Base-by-base conservation (phyloP, 2,888 invertebrate species). In the Colletes collaris region DNA sequence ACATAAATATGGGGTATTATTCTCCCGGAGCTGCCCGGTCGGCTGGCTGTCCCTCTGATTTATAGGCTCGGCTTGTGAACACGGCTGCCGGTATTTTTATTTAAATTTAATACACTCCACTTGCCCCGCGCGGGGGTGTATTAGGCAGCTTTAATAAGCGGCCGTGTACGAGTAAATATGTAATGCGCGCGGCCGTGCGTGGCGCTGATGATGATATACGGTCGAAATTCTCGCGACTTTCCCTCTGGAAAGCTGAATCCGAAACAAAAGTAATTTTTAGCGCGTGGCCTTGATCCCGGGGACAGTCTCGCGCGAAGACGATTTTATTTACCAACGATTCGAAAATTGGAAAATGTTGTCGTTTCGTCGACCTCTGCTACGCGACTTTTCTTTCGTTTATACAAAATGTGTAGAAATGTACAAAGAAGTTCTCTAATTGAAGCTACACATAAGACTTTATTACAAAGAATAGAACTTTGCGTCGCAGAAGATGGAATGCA, bases 81-180 rank as follows among this genome's bases (percentile, higher is more conserved):
- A 89, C 90, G 88, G 90, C 91, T 91, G 91, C 91, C 88, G 92
- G 92, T 92, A 92, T 93, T 92, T 93, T 93, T 92, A 92, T 93
- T 92, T 92, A 91, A 92, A 92, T 92, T 92, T 92, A 92, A 93
- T 93, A 91, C 90, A 92, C 90, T 89, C 88, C 88, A 84, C 88
- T 88, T 85, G 88, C 74, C 80, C 65, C 16, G 59, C 84, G 87
- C 85, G 87, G 85, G 88, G 88, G 88, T 88, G 89, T 88, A 90
- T 89, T 89, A 90, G 86, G 79, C 82, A 85, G 85, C 79, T 86
- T 87, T 89, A 88, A 87, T 87, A 87, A 87, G 86, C 83, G 83
- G 64, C 67, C 79, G 50, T 75, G 77, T 73, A 46, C 84, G 63
- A 56, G 77, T 78, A 78, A 76, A 78, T 76, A 56, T 58, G 76